phyloP scores from a whole-genome alignment of 2,797 vertebrate species.

The Anniella stebbinsi region DNA sequence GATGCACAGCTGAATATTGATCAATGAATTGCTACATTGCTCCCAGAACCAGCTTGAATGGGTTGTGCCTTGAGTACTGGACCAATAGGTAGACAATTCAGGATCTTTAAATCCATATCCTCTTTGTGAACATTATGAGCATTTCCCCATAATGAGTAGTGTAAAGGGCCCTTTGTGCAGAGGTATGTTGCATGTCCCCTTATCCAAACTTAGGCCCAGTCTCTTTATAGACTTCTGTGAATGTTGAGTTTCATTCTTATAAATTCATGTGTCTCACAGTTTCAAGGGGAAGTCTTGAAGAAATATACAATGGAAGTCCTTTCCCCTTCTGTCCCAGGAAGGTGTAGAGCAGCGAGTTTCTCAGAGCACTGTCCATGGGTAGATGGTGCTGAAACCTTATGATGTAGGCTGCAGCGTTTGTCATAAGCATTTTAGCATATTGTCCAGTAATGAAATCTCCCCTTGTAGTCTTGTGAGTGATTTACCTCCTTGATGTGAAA shows the following conservation, averaged over 20 bases:
- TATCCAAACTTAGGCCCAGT: background rate
- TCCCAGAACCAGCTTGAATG: background rate
- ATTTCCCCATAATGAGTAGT: background rate
- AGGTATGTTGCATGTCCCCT: background rate
- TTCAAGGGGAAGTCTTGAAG: background rate
- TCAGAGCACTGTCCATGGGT: background rate
- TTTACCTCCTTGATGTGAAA: background rate
- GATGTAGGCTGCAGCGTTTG: background rate
- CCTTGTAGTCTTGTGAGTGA: background rate
- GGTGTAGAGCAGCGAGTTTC: background rate
- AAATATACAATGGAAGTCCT: background rate
- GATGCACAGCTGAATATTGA: background rate
- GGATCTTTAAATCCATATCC: background rate
- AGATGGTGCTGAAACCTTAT: conserved; percentile 14
- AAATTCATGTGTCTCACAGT: background rate
- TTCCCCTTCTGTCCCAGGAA: background rate
- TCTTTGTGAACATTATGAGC: too few species aligned
- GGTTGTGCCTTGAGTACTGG: background rate
- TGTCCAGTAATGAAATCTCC: background rate
- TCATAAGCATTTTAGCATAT: background rate
- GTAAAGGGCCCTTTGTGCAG: background rate
- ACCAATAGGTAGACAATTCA: background rate
- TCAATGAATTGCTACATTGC: background rate
- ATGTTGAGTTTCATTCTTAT: background rate
- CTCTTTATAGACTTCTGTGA: background rate